Evolutionary conservation across 2,888 invertebrate genomes (phyloP), one percentile per base, ranked within the genome.

Genomic region (Archips xylosteana): DNA sequence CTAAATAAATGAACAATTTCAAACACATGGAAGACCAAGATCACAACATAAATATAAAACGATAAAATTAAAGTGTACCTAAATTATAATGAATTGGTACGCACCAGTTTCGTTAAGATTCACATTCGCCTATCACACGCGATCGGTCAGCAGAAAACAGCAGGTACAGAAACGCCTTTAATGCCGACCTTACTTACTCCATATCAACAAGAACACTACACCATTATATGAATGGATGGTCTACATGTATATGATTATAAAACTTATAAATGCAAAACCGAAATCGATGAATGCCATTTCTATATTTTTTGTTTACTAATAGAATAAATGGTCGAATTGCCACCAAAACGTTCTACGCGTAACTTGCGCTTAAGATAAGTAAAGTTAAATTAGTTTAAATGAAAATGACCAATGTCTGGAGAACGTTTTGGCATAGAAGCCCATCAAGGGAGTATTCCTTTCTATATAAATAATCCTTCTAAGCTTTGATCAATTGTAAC

Each of bases 11-110:
- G 84, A 87, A 87, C 85, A 83, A 81, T 84, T 85, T 84, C 80
- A 89, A 89, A 91, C 85, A 87, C 83, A 83, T 94, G 94, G 94
- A 94, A 94, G 94, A 94, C 94, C 85, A 89, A 93, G 90, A 94
- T 94, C 94, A 94, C 94, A 94, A 94, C 91, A 91, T 90, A 94
- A 94, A 93, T 90, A 89, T 85, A 90, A 89, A 92, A 90, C 84
- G 82, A 89, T 87, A 89, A 83, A 86, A 87, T 85, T 87, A 82
- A 85, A 80, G 83, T 83, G 84, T 78, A 85, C 84, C 85, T 86
- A 86, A 85, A 87, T 78, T 79, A 85, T 81, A 80, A 78, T 75
- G 70, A 87, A 85, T 82, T 82, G 83, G 83, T 86, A 87, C 86
- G 91, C 91, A 91, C 90, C 91, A 88, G 80, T 79, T 79, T 78